These are phyloP conservation scores for Heteromurus nitidus DNA, from an alignment of 2,888 invertebrate genomes.

Conservation along the genomic window DNA sequence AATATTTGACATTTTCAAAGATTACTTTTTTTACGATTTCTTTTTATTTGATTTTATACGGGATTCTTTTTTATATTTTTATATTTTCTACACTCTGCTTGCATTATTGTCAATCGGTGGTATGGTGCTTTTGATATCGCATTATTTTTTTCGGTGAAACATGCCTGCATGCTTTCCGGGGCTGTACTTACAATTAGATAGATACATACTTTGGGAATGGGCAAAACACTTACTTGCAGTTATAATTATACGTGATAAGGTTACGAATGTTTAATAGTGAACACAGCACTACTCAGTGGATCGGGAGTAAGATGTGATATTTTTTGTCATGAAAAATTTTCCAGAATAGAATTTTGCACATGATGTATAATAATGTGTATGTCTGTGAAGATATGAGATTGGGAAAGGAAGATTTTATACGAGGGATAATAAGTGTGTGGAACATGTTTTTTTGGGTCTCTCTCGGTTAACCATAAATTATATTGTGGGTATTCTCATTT, in stretches of 20 bases:
- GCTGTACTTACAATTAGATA: not conserved
- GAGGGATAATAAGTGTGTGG: not conserved
- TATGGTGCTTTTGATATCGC: slow-evolving; percentile 60
- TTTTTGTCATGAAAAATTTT: not conserved
- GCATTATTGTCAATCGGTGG: slow-evolving; percentile 34
- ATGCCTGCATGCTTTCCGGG: slow-evolving; percentile 48
- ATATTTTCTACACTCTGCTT: slow-evolving; percentile 48
- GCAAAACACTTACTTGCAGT: not conserved
- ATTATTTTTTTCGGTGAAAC: slow-evolving; percentile 2
- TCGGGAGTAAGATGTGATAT: not conserved
- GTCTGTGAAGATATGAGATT: no score
- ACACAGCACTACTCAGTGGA: not conserved
- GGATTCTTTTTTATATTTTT: not conserved
- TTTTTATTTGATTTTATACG: slow-evolving; percentile 2
- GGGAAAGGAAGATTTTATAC: no score
- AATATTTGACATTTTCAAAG: slow-evolving; percentile 6
- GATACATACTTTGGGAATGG: not conserved
- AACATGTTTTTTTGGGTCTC: not conserved
- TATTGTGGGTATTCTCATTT: not conserved
- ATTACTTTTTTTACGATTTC: slow-evolving; percentile 23
- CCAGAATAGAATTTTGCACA: not conserved
- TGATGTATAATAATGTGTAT: no score
- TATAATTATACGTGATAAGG: no score
- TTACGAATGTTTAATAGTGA: not conserved
- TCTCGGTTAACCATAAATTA: not conserved